Conservation (phyloP, 2,113 vertebrate species). For the Macquaria australasica region DNA sequence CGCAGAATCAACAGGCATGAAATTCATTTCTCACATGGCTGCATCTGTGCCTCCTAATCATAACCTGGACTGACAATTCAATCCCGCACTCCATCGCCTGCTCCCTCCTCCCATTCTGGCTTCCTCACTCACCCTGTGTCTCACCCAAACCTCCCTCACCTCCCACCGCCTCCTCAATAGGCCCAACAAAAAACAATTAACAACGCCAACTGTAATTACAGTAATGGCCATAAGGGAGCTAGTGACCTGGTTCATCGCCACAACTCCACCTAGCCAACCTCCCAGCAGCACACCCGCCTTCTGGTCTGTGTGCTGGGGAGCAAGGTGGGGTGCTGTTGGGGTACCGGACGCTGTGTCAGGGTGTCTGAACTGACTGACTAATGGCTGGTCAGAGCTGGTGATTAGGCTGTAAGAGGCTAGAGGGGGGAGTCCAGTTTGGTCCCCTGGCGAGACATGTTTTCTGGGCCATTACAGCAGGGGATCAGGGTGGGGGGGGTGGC, state of each 20-base stretch:
- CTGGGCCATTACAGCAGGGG: conserved; percentile 34
- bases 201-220: conserved; percentile 82
- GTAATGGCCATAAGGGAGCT: conserved; percentile 80
- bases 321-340: conserved; percentile 39
- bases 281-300: conserved; percentile 55
- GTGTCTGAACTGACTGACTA: conserved; percentile 72
- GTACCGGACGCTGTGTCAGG: conserved; percentile 70
- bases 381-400: conserved; percentile 71
- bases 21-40: conserved; percentile 87
- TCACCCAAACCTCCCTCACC: conserved; percentile 35
- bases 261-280: conserved; percentile 35
- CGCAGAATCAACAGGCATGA: conserved; percentile 86
- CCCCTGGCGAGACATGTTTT: conserved; percentile 52
- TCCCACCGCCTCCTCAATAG: conserved; percentile 70
- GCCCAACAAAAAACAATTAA: conserved; percentile 80
- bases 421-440: conserved; percentile 27
- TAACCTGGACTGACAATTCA: conserved; percentile 87
- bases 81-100: conserved; percentile 66
- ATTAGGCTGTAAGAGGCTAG: conserved; percentile 59
- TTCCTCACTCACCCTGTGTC: conserved; percentile 31
- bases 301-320: conserved; percentile 40
- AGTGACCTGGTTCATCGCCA: conserved; percentile 78
- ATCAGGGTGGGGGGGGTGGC: background rate
- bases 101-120: conserved; percentile 33
- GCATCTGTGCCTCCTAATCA: conserved; percentile 84